Conservation (phyloP, 1,140 invertebrate species). For the Drosophila ogumai region DNA sequence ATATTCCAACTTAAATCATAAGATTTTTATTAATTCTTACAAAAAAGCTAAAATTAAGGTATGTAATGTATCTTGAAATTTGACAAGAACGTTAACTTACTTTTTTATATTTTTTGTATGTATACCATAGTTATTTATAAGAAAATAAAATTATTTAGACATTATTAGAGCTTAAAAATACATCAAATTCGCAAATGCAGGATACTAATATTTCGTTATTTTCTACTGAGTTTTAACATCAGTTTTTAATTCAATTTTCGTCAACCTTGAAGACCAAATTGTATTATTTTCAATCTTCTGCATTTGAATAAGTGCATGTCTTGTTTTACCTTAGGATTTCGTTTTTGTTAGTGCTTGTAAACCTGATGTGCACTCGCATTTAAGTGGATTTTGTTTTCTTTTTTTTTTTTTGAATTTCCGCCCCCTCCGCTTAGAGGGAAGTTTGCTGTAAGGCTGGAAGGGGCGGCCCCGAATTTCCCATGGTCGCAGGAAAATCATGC, state of each 20-base stretch:
- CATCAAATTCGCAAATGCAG: neutral
- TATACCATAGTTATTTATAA: too few relatives aligned
- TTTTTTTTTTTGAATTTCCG: constrained; percentile 58
- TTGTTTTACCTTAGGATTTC: neutral
- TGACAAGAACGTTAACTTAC: neutral
- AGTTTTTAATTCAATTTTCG: neutral
- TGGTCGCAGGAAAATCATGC: constrained; percentile 39
- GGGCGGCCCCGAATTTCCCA: neutral
- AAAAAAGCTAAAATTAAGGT: neutral
- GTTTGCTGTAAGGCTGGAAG: constrained; percentile 8
- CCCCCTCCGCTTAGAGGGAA: constrained; percentile 32
- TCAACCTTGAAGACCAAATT: neutral
- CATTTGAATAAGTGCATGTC: constrained; percentile 6
- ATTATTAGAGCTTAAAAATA: neutral
- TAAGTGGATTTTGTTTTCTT: constrained; percentile 74
- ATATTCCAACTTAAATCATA: too few relatives aligned
- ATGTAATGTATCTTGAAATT: too few relatives aligned
- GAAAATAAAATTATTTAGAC: too few relatives aligned
- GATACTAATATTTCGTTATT: neutral
- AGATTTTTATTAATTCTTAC: neutral
- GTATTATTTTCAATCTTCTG: neutral
- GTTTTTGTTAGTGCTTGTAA: constrained; percentile 34
- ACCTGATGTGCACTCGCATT: constrained; percentile 64
- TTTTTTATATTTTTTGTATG: neutral
- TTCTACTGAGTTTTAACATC: neutral